Evolutionary conservation across 1,140 invertebrate genomes (phyloP).

Genomic region (Cherax quadricarinatus): DNA sequence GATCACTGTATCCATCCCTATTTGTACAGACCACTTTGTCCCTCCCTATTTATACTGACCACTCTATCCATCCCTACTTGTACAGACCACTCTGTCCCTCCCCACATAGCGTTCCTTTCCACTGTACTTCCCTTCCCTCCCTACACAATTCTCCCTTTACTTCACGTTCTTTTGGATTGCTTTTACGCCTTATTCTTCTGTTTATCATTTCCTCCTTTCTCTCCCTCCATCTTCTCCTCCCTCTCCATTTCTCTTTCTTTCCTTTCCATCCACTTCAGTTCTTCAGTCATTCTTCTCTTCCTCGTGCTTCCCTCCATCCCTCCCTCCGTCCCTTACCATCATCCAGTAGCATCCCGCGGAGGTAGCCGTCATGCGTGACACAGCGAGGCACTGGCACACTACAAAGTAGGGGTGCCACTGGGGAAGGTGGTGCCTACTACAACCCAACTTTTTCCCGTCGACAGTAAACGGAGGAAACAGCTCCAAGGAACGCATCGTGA

Average conservation of each 20-base stretch:
- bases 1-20: neutral
- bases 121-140: neutral
- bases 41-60: neutral
- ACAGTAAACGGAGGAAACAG: neutral
- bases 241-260: too few species aligned
- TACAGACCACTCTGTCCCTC: neutral
- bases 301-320: neutral
- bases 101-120: neutral
- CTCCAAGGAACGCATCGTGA: too few species aligned
- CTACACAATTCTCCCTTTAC: neutral
- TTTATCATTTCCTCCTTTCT: too few species aligned
- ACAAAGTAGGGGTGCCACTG: constrained; percentile 36
- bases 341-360: constrained; percentile 19
- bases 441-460: neutral
- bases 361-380: constrained; percentile 62
- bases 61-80: neutral
- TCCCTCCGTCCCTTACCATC: neutral
- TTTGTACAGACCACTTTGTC: neutral
- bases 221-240: too few species aligned
- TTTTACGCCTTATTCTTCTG: too few species aligned
- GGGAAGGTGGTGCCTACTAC: neutral
- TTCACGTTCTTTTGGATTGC: neutral
- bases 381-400: constrained; percentile 63
- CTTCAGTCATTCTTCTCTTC: neutral
- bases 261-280: neutral